Conservation (phyloP, 2,888 invertebrate species). For the Stratiomys singularior region DNA sequence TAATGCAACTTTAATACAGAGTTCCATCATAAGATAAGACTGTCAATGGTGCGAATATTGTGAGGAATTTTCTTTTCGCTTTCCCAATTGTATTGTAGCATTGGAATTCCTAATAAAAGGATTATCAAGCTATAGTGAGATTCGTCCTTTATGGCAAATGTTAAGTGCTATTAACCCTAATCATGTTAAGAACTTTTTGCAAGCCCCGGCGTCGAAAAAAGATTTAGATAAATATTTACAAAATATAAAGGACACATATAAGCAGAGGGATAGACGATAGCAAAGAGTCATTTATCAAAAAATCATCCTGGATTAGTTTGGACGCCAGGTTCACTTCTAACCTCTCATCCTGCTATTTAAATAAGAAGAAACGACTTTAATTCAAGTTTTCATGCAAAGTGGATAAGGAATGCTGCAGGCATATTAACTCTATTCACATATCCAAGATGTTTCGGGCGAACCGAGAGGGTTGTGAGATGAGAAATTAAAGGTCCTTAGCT, state of each 20-base stretch:
- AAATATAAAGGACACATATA: too few species aligned
- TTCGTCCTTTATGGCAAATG: background rate
- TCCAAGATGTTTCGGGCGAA: background rate
- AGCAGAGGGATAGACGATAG: too few species aligned
- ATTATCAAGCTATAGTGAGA: background rate
- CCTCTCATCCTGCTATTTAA: background rate
- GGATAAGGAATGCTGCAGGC: constrained; percentile 1
- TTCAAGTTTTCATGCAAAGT: constrained; percentile 20
- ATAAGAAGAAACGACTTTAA: constrained; percentile 14
- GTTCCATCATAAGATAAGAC: constrained; percentile 3
- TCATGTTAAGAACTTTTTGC: background rate
- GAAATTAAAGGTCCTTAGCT: constrained; percentile 23
- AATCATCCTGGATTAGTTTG: background rate
- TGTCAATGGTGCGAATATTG: constrained; percentile 5
- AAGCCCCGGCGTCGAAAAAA: background rate
- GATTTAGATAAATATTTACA: background rate
- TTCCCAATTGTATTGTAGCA: background rate
- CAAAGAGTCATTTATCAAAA: background rate
- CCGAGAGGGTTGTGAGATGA: background rate
- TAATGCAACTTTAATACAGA: constrained; percentile 16
- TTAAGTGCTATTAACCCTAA: background rate
- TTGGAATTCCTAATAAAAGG: constrained; percentile 14
- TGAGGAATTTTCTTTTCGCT: constrained; percentile 8
- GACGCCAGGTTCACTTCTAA: too few species aligned
- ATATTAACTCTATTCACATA: constrained; percentile 36